A percentile compares a stretch with the other conserved stretches of the same genome.
These are phyloP conservation scores for Drosophila littoralis DNA, from an alignment of 1,140 invertebrate species.

Conservation along the genomic window DNA sequence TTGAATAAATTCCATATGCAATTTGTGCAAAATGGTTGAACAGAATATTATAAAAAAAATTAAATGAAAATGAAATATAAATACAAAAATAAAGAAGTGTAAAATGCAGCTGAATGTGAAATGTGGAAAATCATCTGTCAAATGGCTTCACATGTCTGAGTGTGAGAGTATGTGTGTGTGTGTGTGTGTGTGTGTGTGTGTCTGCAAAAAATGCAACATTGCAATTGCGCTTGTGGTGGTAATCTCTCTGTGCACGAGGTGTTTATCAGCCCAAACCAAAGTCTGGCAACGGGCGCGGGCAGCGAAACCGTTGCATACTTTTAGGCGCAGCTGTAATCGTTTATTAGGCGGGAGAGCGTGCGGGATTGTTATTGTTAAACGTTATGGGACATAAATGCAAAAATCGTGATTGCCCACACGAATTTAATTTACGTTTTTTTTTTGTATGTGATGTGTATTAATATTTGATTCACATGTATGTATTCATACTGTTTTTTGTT, in stretches of 20 bases:
- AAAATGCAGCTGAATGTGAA: constrained; percentile 52
- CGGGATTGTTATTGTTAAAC: not conserved
- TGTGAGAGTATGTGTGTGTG: not conserved
- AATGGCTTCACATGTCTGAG: constrained; percentile 24
- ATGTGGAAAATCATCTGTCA: constrained; percentile 70
- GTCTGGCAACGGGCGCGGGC: constrained; percentile 6
- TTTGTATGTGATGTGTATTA: not conserved
- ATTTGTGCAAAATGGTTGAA: constrained; percentile 27
- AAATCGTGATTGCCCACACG: not conserved
- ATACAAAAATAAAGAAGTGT: constrained; percentile 8
- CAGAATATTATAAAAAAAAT: constrained; percentile 20
- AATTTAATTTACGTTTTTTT: constrained; percentile 2
- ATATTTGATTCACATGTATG: not conserved
- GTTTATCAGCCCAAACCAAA: constrained; percentile 6
- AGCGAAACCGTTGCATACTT: constrained; percentile 63
- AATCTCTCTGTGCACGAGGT: constrained; percentile 7
- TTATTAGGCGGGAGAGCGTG: constrained; percentile 12
- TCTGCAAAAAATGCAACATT: constrained; percentile 39
- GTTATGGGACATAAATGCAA: not conserved
- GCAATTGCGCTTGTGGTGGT: constrained; percentile 38
- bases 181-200: not conserved
- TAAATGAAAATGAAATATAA: constrained; percentile 1
- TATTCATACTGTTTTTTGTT: not conserved
- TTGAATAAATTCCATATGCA: constrained; percentile 50
- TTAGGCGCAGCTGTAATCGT: constrained; percentile 41